Evolutionary conservation across 2,113 vertebrate species (phyloP).

Genomic region (Halichoeres trimaculatus): DNA sequence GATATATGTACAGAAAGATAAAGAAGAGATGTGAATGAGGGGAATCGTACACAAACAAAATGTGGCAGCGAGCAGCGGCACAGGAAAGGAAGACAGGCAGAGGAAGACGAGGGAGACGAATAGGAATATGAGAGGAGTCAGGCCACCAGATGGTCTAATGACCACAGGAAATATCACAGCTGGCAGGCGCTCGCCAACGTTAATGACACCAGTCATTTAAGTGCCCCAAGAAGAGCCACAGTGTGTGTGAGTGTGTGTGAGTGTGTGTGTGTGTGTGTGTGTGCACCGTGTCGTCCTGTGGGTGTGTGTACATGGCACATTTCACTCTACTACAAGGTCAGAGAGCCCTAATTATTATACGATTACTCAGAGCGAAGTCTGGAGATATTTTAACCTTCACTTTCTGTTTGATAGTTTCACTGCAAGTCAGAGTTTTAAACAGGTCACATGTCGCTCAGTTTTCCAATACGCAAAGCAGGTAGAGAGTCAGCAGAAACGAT

Average conservation of each 20-base stretch:
- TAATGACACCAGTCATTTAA: constrained; percentile 74
- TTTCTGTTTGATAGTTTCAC: too few species aligned
- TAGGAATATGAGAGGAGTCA: constrained; percentile 59
- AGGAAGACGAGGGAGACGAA: constrained; percentile 22
- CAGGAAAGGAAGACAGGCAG: constrained; percentile 19
- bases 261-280: too few species aligned
- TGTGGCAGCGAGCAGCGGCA: constrained; percentile 1
- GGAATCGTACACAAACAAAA: background rate
- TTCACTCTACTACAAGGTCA: constrained; percentile 54
- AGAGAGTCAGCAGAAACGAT: too few species aligned
- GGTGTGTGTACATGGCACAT: constrained; percentile 11
- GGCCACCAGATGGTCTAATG: constrained; percentile 79
- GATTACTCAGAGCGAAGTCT: constrained; percentile 43
- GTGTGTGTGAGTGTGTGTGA: constrained; percentile 14
- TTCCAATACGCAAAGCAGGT: too few species aligned
- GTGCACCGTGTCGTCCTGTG: constrained; percentile 11
- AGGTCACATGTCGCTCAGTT: too few species aligned
- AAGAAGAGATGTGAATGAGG: background rate
- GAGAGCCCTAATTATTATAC: constrained; percentile 43
- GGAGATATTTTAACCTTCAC: constrained; percentile 14
- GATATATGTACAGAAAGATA: background rate
- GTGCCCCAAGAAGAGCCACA: constrained; percentile 38
- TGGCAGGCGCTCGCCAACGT: constrained; percentile 70
- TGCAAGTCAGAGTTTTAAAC: too few species aligned
- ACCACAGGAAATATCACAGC: constrained; percentile 79